Evolutionary conservation across 2,888 invertebrate species (phyloP).

Genomic region (Stenodema calcarata): DNA sequence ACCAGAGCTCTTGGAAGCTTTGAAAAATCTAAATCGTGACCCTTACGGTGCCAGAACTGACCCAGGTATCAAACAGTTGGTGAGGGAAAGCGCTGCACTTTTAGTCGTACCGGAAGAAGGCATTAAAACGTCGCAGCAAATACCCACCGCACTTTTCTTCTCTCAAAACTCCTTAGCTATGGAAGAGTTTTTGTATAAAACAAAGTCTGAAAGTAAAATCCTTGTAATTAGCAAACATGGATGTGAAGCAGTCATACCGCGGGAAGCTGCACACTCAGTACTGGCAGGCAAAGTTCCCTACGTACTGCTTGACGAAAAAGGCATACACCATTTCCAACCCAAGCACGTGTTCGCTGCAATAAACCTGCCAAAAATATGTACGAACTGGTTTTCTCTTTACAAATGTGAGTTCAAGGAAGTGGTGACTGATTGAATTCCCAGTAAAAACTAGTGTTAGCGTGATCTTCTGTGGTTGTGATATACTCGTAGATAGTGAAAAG

Average conservation of each 20-base stretch:
- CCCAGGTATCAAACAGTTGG: constrained; percentile 73
- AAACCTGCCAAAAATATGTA: constrained; percentile 70
- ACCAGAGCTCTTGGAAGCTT: constrained; percentile 69
- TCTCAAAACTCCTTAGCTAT: constrained; percentile 77
- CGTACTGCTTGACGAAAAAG: constrained; percentile 77
- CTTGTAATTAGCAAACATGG: constrained; percentile 77
- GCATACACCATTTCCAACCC: constrained; percentile 78
- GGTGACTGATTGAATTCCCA: constrained; percentile 54
- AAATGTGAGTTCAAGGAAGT: constrained; percentile 58
- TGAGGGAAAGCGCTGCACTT: constrained; percentile 75
- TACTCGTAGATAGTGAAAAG: neutral
- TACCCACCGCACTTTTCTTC: constrained; percentile 72
- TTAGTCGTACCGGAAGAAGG: constrained; percentile 72
- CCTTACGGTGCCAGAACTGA: constrained; percentile 73
- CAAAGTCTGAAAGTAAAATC: constrained; percentile 54
- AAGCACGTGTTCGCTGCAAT: constrained; percentile 76
- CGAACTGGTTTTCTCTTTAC: constrained; percentile 64
- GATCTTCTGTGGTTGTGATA: neutral
- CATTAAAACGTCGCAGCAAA: constrained; percentile 70
- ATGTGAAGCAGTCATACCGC: constrained; percentile 77
- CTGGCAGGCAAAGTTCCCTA: constrained; percentile 78
- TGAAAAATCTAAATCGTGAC: constrained; percentile 70
- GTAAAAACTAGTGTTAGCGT: neutral
- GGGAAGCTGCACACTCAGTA: constrained; percentile 76
- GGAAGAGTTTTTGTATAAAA: constrained; percentile 70